Base-by-base conservation (phyloP, 1,140 invertebrate genomes). In the Diorhabda elongata region DNA sequence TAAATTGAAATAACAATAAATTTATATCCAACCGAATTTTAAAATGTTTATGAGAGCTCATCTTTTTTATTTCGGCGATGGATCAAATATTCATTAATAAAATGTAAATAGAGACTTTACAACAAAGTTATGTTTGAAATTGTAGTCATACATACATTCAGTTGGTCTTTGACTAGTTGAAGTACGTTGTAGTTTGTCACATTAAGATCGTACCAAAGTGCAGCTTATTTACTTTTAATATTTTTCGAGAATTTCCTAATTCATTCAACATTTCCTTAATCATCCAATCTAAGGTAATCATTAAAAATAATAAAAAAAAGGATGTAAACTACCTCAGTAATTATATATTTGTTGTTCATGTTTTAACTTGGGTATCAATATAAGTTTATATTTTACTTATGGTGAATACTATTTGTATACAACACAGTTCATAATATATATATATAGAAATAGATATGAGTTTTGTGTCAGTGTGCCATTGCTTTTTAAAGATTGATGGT, bases 261-360 rank as follows among this genome's bases (percentile, higher is more conserved):
- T 3, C 47, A 2, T 52, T n/a, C 47, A 52, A n/a, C n/a, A 52
- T 52, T 4, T 52, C 47, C n/a, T 52, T 52, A 52, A 6, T 52
- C 78, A 74, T 79, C 78, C 78, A 76, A 77, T 76, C 79, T 81
- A 80, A 81, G 80, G 63, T 64, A 64, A 64, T 26, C 45, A 64
- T 64, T 44, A 44, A 44, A 64, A 57, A 47, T 52, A 52, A 52
- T 52, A 52, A 64, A 64, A 64, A 11, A 63, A 57, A 47, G 56
- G 63, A 77, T 77, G 74, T 79, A 78, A 79, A 78, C 80, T 81
- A 81, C 80, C 80, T 81, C 80, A 81, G 77, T 81, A 80, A 80
- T 80, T 81, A 78, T 80, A 81, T 78, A 77, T 79, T 78, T 78
- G 78, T 81, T 80, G 76, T 80, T 80, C 75, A 78, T 77, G 77